Conservation (phyloP, 1,140 invertebrate species). For the Tetragonula clypearis region DNA sequence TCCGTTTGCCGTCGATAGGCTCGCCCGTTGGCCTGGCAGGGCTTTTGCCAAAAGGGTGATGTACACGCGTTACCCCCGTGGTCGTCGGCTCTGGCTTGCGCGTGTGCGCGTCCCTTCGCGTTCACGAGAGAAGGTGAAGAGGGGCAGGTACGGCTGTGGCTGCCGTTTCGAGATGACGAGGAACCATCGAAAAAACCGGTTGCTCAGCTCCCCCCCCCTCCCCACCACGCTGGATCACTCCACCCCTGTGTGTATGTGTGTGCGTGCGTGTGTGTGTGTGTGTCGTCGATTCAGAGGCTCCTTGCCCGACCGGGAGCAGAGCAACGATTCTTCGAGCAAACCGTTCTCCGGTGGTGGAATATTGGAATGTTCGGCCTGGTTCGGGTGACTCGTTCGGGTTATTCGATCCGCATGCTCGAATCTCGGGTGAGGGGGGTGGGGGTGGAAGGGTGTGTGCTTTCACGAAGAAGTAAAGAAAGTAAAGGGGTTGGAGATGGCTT, state of each 20-base stretch:
- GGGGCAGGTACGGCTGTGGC: conserved; percentile 51
- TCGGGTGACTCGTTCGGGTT: neutral
- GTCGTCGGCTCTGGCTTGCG: conserved; percentile 1
- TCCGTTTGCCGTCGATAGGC: conserved; percentile 70
- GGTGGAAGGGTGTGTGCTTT: neutral
- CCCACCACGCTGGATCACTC: neutral
- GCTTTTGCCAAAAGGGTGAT: conserved; percentile 57
- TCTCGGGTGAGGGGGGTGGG: neutral
- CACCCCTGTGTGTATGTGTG: neutral
- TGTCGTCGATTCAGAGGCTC: conserved; percentile 58
- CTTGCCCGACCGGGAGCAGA: conserved; percentile 53
- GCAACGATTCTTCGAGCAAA: conserved; percentile 16
- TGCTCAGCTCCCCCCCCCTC: conserved; percentile 11
- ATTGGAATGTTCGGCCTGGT: conserved; percentile 66
- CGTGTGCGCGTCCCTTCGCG: conserved; percentile 24
- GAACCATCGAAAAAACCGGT: conserved; percentile 52
- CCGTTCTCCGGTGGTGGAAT: conserved; percentile 44
- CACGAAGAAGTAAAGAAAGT: neutral
- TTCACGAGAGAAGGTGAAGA: conserved; percentile 19
- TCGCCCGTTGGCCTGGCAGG: conserved; percentile 64
- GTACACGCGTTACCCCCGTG: conserved; percentile 36
- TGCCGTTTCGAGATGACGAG: conserved; percentile 34
- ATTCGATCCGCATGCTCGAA: neutral
- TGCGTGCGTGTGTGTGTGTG: neutral
- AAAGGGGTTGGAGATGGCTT: neutral